These are phyloP conservation scores for Meriones psammophilus DNA, from an alignment of 2,797 vertebrate species.

Conservation along the genomic window DNA sequence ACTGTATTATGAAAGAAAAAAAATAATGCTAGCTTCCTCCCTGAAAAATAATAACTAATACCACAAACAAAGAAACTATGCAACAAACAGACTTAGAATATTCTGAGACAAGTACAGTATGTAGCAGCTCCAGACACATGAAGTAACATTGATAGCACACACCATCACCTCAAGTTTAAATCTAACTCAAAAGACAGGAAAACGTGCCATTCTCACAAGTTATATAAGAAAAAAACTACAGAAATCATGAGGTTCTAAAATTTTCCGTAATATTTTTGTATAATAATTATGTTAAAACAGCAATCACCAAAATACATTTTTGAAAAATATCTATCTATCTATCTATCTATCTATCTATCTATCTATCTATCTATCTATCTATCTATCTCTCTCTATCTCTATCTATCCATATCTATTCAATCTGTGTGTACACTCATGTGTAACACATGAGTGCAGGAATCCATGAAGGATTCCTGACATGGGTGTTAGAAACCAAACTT, in stretches of 20 bases:
- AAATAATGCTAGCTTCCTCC: background rate
- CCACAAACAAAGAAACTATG: background rate
- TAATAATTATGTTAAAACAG: background rate
- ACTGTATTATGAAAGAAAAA: background rate
- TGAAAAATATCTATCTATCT: background rate
- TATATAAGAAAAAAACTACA: conserved; percentile 1
- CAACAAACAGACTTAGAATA: background rate
- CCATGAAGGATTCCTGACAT: background rate
- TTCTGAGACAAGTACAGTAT: background rate
- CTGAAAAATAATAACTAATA: background rate
- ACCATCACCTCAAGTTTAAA: background rate
- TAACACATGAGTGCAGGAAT: background rate
- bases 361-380: background rate
- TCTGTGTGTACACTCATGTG: background rate
- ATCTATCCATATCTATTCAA: background rate
- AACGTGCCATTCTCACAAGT: background rate
- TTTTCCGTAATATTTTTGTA: background rate
- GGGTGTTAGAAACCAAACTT: too few species aligned
- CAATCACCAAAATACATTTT: background rate
- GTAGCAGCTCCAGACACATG: background rate
- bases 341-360: background rate
- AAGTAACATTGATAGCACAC: background rate
- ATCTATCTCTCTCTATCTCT: background rate
- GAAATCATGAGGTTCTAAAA: background rate
- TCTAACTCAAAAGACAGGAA: background rate